A percentile compares a stretch with the other conserved stretches of the same genome.
Conservation (phyloP, 2,113 vertebrate genomes). For the Halcyon malimbica region DNA sequence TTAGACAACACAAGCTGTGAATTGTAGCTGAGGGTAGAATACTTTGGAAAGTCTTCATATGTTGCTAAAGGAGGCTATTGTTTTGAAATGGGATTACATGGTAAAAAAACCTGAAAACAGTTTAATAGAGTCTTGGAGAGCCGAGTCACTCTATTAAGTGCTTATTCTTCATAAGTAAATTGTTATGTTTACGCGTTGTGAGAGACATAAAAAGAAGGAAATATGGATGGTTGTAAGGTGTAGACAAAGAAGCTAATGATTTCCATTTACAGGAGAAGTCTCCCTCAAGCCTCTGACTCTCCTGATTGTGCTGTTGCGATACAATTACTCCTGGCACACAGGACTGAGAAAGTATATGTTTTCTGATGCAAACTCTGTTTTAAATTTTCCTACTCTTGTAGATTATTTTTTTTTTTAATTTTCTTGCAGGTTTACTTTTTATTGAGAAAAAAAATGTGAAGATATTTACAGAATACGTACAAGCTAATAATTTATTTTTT, state of each 20-base stretch:
- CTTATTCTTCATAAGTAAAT: neutral
- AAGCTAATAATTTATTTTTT: neutral
- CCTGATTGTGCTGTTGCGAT: neutral
- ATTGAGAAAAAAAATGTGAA: neutral
- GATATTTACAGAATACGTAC: neutral
- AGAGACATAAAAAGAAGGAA: neutral
- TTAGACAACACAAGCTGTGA: neutral
- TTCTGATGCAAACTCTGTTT: neutral
- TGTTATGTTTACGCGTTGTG: accelerated
- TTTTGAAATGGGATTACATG: neutral
- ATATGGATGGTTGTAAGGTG: neutral
- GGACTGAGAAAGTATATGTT: neutral
- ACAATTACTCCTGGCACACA: neutral
- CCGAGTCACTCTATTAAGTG: accelerated
- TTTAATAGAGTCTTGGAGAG: neutral
- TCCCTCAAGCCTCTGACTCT: accelerated
- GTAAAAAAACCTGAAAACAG: neutral
- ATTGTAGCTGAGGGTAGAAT: neutral
- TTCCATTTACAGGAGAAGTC: neutral
- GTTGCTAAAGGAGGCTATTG: neutral
- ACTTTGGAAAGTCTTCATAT: neutral
- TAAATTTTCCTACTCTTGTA: neutral
- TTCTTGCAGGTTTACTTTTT: neutral
- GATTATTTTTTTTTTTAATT: neutral
- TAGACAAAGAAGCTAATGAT: neutral